Percentiles rank a stretch among this genome's conserved stretches.
These are phyloP conservation scores for Scortum barcoo DNA, from an alignment of 2,113 vertebrate genomes.

Conservation along the genomic window DNA sequence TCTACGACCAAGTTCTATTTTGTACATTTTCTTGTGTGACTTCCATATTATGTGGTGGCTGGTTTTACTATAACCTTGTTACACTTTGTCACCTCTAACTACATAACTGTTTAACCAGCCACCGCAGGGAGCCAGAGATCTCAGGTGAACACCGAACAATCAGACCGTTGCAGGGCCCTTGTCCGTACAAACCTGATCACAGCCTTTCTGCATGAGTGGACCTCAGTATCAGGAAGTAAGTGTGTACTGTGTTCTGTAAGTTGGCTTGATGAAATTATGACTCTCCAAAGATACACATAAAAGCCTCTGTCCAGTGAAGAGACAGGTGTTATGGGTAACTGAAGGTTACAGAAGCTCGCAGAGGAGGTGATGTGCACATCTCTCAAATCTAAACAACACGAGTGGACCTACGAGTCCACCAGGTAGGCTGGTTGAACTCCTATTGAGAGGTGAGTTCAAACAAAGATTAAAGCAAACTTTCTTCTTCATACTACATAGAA, in stretches of 20 bases:
- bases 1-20: not conserved
- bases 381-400: no score
- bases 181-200: not conserved
- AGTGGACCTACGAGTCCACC: not conserved
- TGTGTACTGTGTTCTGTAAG: not conserved
- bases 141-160: not conserved
- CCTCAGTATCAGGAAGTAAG: not conserved
- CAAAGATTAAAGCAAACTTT: not conserved
- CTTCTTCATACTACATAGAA: not conserved
- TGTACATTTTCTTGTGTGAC: not conserved
- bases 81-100: constrained; percentile 11
- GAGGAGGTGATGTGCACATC: no score
- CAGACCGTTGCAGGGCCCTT: not conserved
- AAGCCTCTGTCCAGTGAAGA: not conserved
- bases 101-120: constrained; percentile 13
- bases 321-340: no score
- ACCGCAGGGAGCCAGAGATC: not conserved
- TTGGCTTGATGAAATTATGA: not conserved
- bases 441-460: not conserved
- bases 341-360: no score
- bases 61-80: not conserved
- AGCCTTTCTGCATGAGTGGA: not conserved
- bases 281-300: not conserved
- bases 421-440: not conserved
- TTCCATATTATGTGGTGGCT: not conserved